Conservation (phyloP, 92 coral and sea anemone species). For the Epizoanthus ramosus region DNA sequence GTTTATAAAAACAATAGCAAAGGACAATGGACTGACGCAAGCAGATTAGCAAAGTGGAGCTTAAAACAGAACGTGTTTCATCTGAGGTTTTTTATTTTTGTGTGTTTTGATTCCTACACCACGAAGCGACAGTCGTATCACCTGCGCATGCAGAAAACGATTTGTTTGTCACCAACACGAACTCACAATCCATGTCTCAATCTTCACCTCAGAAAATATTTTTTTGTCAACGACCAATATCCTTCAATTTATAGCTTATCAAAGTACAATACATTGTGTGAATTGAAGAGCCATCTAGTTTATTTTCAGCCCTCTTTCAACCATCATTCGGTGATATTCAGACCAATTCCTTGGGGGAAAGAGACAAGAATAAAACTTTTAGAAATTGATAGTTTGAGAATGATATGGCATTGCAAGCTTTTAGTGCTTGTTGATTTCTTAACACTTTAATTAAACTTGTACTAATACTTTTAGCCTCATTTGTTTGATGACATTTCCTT, state of each 20-base stretch:
- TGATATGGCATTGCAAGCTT: constrained; percentile 40
- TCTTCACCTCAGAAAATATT: background rate
- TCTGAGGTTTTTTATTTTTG: background rate
- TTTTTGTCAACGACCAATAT: background rate
- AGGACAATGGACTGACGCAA: constrained; percentile 35
- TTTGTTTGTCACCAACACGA: background rate
- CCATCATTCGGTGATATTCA: constrained; percentile 13
- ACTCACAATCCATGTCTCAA: background rate
- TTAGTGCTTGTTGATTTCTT: constrained; percentile 37
- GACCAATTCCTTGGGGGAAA: constrained; percentile 19
- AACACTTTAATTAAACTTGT: constrained; percentile 47
- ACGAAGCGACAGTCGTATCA: constrained; percentile 3
- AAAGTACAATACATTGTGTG: constrained; percentile 23
- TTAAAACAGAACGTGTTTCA: constrained; percentile 10
- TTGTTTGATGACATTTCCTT: constrained; percentile 41
- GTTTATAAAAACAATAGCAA: constrained; percentile 28
- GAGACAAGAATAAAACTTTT: constrained; percentile 16
- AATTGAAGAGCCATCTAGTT: constrained; percentile 8
- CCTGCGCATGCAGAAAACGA: constrained; percentile 8
- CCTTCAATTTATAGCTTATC: constrained; percentile 28
- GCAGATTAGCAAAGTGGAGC: constrained; percentile 32
- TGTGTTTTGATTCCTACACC: constrained; percentile 1
- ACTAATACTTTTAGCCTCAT: constrained; percentile 44
- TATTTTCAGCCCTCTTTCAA: constrained; percentile 6
- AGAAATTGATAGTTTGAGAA: constrained; percentile 5